Percentiles rank a stretch among this genome's conserved stretches.
phyloP scores from a whole-genome alignment of 2,113 vertebrate genomes.

The Theristicus caerulescens region DNA sequence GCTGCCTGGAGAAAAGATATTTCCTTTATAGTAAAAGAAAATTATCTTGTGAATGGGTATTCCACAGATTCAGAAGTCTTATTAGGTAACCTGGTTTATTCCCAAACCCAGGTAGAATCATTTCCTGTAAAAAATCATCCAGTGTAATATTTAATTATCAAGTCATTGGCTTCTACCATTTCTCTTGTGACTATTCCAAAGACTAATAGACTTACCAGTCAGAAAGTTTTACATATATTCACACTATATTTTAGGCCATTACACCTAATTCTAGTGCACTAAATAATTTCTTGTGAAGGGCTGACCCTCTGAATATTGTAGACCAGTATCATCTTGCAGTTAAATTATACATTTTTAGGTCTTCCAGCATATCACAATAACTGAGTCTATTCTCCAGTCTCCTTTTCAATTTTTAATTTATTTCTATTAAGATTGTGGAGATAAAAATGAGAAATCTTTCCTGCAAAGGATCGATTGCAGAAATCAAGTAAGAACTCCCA shows the following conservation, averaged over 20 bases:
- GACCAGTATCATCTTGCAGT: background rate
- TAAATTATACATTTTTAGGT: background rate
- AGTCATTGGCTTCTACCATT: background rate
- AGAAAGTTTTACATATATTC: background rate
- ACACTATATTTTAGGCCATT: background rate
- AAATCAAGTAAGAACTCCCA: background rate
- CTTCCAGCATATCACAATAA: background rate
- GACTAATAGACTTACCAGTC: background rate
- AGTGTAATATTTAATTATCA: background rate
- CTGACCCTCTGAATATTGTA: constrained; percentile 24
- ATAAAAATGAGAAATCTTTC: background rate
- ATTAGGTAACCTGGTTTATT: background rate
- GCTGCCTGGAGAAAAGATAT: background rate
- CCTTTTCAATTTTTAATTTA: constrained; percentile 38
- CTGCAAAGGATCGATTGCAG: background rate
- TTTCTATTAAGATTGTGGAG: background rate
- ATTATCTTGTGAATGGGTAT: background rate
- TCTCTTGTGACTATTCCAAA: background rate
- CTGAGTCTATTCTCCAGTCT: background rate
- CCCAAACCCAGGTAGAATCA: background rate
- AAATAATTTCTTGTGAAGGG: constrained; percentile 18
- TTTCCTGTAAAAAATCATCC: background rate
- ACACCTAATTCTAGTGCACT: background rate
- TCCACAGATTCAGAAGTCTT: background rate
- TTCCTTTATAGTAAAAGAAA: background rate